A percentile compares a stretch with the other conserved stretches of the same genome.
Conservation (phyloP, 1,140 invertebrate genomes). For the Drosophila insularis region DNA sequence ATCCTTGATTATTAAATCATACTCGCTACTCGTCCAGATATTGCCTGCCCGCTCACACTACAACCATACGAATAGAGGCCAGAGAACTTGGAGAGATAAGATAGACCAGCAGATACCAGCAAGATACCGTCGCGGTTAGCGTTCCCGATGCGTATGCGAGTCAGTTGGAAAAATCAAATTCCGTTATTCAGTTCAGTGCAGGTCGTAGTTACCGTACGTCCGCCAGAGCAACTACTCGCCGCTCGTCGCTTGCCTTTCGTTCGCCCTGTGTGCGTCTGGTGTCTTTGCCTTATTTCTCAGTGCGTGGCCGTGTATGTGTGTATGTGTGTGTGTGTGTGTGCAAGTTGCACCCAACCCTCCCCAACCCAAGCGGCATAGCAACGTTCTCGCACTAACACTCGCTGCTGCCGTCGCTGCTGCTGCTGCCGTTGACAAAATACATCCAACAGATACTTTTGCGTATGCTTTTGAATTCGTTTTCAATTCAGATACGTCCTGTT, state of each 20-base stretch:
- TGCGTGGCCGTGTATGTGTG: background rate
- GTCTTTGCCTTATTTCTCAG: too few species aligned
- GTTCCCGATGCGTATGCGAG: slow-evolving; percentile 30
- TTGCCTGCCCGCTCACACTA: slow-evolving; percentile 43
- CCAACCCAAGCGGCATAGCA: slow-evolving; percentile 30
- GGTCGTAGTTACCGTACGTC: slow-evolving; percentile 24
- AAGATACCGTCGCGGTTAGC: slow-evolving; percentile 22
- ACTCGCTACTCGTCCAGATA: slow-evolving; percentile 57
- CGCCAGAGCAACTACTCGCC: slow-evolving; percentile 14
- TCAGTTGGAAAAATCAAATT: slow-evolving; percentile 62
- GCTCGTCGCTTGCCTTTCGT: slow-evolving; percentile 7
- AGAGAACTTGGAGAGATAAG: slow-evolving; percentile 58
- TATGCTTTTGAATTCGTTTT: slow-evolving; percentile 75
- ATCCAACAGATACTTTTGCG: slow-evolving; percentile 78
- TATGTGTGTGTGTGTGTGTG: slow-evolving; percentile 21
- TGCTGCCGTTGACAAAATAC: slow-evolving; percentile 22
- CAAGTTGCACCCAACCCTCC: slow-evolving; percentile 41
- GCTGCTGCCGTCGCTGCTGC: slow-evolving; percentile 36
- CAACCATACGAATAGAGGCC: slow-evolving; percentile 17
- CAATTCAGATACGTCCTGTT: slow-evolving; percentile 81
- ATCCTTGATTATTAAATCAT: slow-evolving; percentile 1
- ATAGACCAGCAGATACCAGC: slow-evolving; percentile 26
- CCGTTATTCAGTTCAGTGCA: slow-evolving; percentile 55
- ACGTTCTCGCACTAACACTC: slow-evolving; percentile 41
- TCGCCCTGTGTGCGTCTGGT: background rate